Percentiles rank a stretch among this genome's conserved stretches.
These are phyloP conservation scores for Lucilia sericata DNA, from an alignment of 1,140 invertebrate species.

Conservation along the genomic window DNA sequence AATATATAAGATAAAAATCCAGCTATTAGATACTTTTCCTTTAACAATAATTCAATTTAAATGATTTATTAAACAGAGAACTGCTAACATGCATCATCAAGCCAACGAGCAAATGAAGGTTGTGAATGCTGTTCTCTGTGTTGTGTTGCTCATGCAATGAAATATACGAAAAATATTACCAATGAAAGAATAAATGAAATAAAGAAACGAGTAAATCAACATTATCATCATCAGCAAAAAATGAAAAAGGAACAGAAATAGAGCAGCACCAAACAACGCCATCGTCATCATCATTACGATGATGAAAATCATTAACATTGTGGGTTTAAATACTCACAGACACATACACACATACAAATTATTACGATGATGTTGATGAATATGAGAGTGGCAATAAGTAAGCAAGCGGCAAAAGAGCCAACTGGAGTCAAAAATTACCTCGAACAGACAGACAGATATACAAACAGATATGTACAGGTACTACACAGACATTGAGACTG, in stretches of 20 bases:
- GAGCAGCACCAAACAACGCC: not conserved
- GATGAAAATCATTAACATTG: constrained; percentile 7
- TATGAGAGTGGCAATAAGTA: constrained; percentile 1
- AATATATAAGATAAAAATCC: not conserved
- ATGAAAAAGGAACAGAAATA: not conserved
- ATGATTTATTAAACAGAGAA: constrained; percentile 24
- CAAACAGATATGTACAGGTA: not conserved
- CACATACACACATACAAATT: not conserved
- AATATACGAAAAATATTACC: not conserved
- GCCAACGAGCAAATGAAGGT: constrained; percentile 12
- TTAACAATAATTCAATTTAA: constrained; percentile 18
- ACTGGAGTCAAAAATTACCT: not conserved
- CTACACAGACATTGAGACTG: not conserved
- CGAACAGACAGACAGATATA: not conserved
- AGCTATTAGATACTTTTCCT: constrained; percentile 19
- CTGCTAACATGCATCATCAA: constrained; percentile 10
- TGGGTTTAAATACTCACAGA: not conserved
- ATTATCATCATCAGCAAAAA: not conserved
- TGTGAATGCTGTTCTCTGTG: not conserved
- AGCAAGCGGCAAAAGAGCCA: constrained; percentile 5
- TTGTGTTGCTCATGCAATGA: not conserved
- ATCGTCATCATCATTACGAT: not conserved
- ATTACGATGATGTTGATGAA: not conserved
- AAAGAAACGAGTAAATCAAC: not conserved
- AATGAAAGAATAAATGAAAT: constrained; percentile 3